Conservation (phyloP, 92 coral and sea anemone species). For the Porites cylindrica region DNA sequence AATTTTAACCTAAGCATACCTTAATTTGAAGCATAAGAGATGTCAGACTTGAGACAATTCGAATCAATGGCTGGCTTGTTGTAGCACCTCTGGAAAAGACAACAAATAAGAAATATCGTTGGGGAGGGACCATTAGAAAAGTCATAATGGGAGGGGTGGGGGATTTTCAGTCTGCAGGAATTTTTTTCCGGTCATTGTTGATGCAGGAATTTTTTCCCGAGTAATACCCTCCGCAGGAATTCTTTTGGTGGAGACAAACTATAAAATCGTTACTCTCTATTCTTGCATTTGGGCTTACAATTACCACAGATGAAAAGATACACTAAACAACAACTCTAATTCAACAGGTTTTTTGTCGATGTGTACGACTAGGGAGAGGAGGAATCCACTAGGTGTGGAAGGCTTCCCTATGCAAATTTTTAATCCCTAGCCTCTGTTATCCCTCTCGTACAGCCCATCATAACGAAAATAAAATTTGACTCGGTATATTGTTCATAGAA, state of each 20-base stretch:
- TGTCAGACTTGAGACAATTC: slow-evolving; percentile 74
- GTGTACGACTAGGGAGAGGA: background rate
- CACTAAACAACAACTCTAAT: background rate
- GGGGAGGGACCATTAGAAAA: too few species aligned
- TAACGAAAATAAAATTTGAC: too few species aligned
- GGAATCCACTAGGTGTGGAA: background rate
- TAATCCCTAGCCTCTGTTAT: background rate
- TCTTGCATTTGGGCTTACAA: background rate
- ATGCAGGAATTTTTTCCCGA: too few species aligned
- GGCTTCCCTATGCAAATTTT: background rate
- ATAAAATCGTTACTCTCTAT: background rate
- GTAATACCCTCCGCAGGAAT: too few species aligned
- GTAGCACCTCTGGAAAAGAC: slow-evolving; percentile 35
- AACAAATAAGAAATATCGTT: too few species aligned
- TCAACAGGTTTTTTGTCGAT: background rate
- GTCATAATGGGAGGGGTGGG: too few species aligned
- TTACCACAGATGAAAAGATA: background rate
- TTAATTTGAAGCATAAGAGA: slow-evolving; percentile 93
- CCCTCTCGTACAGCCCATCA: background rate
- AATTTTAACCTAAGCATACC: slow-evolving; percentile 42
- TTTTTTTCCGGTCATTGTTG: too few species aligned
- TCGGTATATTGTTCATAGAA: too few species aligned
- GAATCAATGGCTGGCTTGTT: slow-evolving; percentile 61
- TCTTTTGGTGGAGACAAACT: background rate
- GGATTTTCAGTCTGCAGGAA: too few species aligned